Base-by-base conservation (phyloP, 2,797 vertebrate genomes). In the Lindbergichthys nudifrons region DNA sequence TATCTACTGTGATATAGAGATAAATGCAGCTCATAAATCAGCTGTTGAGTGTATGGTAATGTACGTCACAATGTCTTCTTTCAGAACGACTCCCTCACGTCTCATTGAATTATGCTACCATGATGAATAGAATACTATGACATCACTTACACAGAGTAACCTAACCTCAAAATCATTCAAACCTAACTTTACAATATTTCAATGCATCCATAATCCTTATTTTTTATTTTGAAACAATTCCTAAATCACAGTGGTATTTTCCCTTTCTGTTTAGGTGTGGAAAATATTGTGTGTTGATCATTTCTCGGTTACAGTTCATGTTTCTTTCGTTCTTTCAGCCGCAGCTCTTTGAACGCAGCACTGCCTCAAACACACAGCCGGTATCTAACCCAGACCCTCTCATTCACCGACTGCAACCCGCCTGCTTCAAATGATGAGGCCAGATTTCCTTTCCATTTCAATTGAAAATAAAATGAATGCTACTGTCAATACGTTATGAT, bases 341-440 rank as follows among this genome's bases (percentile, higher is more conserved):
- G 10, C 43, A 18, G 36, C 10, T 65, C 39, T 75, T 45, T 75
- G 57, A 75, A 73, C 30, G 18, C 43, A 59, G 62, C 18, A 2
- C 13, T 1, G 12, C 30, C 26, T 23, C 12, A 77, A 45, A 66
- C 26, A 61, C 62, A 77, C 19, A 60, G 45, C 48, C 18, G 58
- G 32, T 52, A n/a, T 30, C 71, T 32, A 60, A 60, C 8, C 4
- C 45, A 42, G 59, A 46, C 15, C n/a, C 32, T 36, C 32, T 36
- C 7, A 2, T 36, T 36, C 32, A 36, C 32, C 26, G 3, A 32
- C 32, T 32, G 32, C 32, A 8, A 6, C 30, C 32, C 32, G 32
- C 6, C 12, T 4, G 2, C 39, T 46, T 73, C 30, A 11, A 26
- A 39, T 15, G 21, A 42, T 42, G 10, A 50, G 16, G 46, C 13